A percentile compares a stretch with the other conserved stretches of the same genome.
Evolutionary conservation across 2,888 invertebrate species (phyloP).

Genomic region (Heteromyza rotundicornis): DNA sequence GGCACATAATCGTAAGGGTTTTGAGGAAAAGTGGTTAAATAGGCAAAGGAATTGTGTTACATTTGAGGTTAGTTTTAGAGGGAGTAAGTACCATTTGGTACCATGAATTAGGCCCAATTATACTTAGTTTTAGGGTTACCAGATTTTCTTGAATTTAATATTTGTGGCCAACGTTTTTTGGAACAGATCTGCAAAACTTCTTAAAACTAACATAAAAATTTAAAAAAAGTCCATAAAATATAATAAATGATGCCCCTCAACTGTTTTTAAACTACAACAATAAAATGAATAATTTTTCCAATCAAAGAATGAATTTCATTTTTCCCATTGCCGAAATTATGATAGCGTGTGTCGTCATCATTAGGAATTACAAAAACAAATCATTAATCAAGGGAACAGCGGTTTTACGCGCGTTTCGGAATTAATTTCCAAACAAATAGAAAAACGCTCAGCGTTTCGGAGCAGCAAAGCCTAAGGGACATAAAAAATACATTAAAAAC

Average conservation of each 20-base stretch:
- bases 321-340: conserved; percentile 20
- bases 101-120: no score
- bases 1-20: no score
- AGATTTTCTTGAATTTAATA: no score
- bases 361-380: conserved; percentile 41
- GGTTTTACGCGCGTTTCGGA: conserved; percentile 31
- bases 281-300: conserved; percentile 44
- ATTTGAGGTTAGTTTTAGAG: no score
- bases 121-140: no score
- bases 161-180: no score
- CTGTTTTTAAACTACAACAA: conserved; percentile 36
- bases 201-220: no score
- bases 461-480: neutral
- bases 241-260: neutral
- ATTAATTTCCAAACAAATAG: conserved; percentile 20
- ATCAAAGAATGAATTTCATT: conserved; percentile 27
- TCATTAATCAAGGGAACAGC: conserved; percentile 51
- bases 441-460: neutral
- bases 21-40: no score
- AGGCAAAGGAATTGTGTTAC: no score
- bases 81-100: no score
- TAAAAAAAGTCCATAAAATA: no score
- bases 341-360: conserved; percentile 44
- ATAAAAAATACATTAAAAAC: neutral
- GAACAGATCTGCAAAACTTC: no score